Evolutionary conservation across 2,888 invertebrate genomes (phyloP).

Genomic region (Melieria omissa): DNA sequence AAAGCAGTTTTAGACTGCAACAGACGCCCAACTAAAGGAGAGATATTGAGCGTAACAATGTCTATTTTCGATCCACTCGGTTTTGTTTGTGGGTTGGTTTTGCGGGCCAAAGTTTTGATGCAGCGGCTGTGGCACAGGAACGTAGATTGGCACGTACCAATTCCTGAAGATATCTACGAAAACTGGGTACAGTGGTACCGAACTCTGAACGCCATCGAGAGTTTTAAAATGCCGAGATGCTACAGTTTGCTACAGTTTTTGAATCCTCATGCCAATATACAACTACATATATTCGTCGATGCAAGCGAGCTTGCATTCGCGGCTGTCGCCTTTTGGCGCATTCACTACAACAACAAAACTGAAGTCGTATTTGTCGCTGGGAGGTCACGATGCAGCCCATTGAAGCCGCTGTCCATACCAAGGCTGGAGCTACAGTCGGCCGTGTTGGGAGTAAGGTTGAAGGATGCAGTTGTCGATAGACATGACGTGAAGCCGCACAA

Average conservation of each 20-base stretch:
- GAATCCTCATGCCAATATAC: too few species aligned
- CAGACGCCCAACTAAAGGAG: slow-evolving; percentile 12
- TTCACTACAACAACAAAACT: too few species aligned
- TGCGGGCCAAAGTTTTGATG: slow-evolving; percentile 9
- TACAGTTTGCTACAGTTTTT: too few species aligned
- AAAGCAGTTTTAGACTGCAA: slow-evolving; percentile 2
- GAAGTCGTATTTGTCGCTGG: too few species aligned
- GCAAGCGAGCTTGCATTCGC: too few species aligned
- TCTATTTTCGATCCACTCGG: slow-evolving; percentile 18
- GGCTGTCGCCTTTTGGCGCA: too few species aligned
- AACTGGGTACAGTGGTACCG: slow-evolving; percentile 4
- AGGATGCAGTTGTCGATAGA: not conserved
- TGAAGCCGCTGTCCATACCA: not conserved
- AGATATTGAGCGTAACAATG: slow-evolving; percentile 7
- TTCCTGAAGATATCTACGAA: slow-evolving; percentile 6
- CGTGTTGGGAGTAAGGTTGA: slow-evolving; percentile 13
- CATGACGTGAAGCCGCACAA: slow-evolving; percentile 11
- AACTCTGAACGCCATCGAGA: not conserved
- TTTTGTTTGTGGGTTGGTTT: not conserved
- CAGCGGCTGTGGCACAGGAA: slow-evolving; percentile 16
- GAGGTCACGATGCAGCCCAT: too few species aligned
- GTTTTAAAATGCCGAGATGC: too few species aligned
- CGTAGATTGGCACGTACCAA: slow-evolving; percentile 13
- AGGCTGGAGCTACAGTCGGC: not conserved
- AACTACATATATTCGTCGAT: too few species aligned